Percentiles rank a stretch among this genome's conserved stretches.
Evolutionary conservation across 2,113 vertebrate species (phyloP).

Genomic region (Zosterops borbonicus): DNA sequence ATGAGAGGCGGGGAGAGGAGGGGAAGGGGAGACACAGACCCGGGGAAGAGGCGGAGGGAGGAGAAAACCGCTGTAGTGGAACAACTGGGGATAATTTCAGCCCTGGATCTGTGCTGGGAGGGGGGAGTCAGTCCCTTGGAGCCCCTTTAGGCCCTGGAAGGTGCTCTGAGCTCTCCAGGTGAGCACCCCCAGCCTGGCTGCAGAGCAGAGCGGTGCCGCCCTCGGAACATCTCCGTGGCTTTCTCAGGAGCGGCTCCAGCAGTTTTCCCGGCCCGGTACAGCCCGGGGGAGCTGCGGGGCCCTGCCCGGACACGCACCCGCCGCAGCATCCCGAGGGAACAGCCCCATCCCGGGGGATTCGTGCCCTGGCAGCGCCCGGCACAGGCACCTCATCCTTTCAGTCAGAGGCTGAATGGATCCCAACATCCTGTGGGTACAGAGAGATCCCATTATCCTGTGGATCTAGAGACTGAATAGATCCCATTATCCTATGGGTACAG

Average conservation of each 20-base stretch:
- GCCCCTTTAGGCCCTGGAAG: not conserved
- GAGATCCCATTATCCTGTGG: no score
- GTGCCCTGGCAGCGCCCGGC: not conserved
- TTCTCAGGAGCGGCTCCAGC: not conserved
- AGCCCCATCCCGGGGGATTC: not conserved
- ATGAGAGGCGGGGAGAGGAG: not conserved
- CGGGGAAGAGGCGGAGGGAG: not conserved
- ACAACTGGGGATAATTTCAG: not conserved
- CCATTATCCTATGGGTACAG: no score
- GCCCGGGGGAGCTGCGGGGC: not conserved
- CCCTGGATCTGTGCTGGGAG: not conserved
- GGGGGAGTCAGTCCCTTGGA: fast-evolving
- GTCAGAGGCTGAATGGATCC: no score
- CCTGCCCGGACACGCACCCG: not conserved
- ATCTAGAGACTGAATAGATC: no score
- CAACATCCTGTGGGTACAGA: no score
- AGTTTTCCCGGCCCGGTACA: not conserved
- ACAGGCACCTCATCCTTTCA: no score
- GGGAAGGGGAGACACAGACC: not conserved
- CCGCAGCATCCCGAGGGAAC: not conserved
- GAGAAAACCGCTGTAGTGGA: not conserved
- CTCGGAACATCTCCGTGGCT: not conserved
- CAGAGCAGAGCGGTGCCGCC: not conserved
- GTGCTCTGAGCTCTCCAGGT: not conserved
- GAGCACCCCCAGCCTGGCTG: not conserved